Conservation (phyloP, 2,797 vertebrate species). For the Poecilia wingei region DNA sequence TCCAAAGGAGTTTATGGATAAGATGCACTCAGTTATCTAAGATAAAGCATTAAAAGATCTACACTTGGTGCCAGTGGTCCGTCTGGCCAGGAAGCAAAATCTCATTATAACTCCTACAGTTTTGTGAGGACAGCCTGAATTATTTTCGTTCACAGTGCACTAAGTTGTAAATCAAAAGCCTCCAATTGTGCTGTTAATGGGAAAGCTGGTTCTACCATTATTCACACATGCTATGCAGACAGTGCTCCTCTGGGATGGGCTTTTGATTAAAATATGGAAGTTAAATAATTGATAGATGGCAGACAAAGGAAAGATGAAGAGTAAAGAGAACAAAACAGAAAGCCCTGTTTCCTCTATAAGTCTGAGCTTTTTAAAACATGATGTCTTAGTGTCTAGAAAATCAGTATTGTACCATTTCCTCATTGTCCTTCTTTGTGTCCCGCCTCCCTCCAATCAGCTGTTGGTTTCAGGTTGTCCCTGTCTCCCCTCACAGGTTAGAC, state of each 20-base stretch:
- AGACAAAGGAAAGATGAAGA: slow-evolving; percentile 1
- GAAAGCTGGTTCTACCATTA: slow-evolving; percentile 35
- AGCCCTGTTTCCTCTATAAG: neutral
- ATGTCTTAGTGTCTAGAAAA: neutral
- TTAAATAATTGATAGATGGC: slow-evolving; percentile 35
- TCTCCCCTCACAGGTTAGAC: slow-evolving; percentile 65
- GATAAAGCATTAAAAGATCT: neutral
- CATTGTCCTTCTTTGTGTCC: neutral
- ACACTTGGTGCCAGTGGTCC: neutral
- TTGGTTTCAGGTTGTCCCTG: slow-evolving; percentile 64
- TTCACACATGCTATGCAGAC: slow-evolving; percentile 34
- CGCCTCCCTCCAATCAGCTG: slow-evolving; percentile 31
- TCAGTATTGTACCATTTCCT: neutral
- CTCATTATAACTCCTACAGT: slow-evolving; percentile 11
- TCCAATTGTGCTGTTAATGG: slow-evolving; percentile 43
- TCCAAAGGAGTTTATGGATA: neutral
- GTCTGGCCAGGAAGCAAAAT: neutral
- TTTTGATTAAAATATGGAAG: slow-evolving; percentile 38
- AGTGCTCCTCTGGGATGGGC: slow-evolving; percentile 22
- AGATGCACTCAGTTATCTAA: neutral
- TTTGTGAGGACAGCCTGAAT: slow-evolving; percentile 32
- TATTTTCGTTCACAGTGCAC: slow-evolving; percentile 40
- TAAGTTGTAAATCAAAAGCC: slow-evolving; percentile 57
- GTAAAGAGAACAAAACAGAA: neutral
- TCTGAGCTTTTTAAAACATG: neutral